Percentiles rank a stretch among this genome's conserved stretches.
Evolutionary conservation across 2,888 invertebrate species (phyloP).

Genomic region (Gastrophysa polygoni): DNA sequence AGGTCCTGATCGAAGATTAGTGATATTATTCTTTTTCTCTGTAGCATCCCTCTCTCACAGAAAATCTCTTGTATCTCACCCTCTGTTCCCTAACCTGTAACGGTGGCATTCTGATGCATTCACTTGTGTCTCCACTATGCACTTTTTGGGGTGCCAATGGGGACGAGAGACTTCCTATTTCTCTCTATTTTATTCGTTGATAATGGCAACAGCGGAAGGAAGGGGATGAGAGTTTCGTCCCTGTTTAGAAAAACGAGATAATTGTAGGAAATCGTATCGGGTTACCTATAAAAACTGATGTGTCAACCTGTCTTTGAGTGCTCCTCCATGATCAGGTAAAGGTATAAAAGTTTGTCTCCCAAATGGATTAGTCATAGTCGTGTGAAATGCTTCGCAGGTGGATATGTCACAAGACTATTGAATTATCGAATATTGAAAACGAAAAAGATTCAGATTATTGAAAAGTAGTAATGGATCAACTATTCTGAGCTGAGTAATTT

Average conservation of each 20-base stretch:
- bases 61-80: slow-evolving; percentile 20
- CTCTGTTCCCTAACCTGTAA: slow-evolving; percentile 28
- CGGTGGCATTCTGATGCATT: slow-evolving; percentile 27
- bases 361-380: too few relatives aligned
- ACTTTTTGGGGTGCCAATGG: slow-evolving; percentile 12
- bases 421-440: too few relatives aligned
- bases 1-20: too few relatives aligned
- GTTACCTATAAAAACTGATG: slow-evolving; percentile 12
- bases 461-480: too few relatives aligned
- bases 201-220: slow-evolving; percentile 18
- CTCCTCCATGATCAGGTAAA: slow-evolving; percentile 5
- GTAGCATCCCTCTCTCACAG: slow-evolving; percentile 14
- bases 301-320: slow-evolving; percentile 19
- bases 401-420: too few relatives aligned
- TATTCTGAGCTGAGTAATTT: too few relatives aligned
- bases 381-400: too few relatives aligned
- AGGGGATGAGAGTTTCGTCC: slow-evolving; percentile 14
- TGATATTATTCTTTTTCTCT: neutral
- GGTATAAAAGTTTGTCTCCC: neutral
- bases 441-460: too few relatives aligned
- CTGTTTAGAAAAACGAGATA: slow-evolving; percentile 15
- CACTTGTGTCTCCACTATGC: slow-evolving; percentile 23
- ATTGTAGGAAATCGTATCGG: slow-evolving; percentile 18
- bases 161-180: slow-evolving; percentile 11
- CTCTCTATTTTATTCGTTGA: slow-evolving; percentile 1